Conservation (phyloP, 2,113 vertebrate genomes). For the Psammodynastes pulverulentus region DNA sequence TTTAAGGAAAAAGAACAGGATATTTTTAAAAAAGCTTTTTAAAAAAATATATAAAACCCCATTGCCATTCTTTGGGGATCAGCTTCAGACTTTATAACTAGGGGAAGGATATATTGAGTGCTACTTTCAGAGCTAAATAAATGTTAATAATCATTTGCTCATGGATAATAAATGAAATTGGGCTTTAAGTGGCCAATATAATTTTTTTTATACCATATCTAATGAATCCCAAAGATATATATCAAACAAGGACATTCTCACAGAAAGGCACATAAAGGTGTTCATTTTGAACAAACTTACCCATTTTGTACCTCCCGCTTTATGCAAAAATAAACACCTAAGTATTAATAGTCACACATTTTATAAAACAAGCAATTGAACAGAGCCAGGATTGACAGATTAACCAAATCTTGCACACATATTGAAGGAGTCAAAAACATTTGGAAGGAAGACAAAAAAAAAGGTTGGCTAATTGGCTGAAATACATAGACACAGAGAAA, state of each 20-base stretch:
- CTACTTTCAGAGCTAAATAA: background rate
- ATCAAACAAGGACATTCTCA: background rate
- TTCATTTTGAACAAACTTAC: background rate
- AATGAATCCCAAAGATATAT: background rate
- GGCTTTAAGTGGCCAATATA: background rate
- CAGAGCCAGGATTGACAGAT: background rate
- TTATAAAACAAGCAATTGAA: background rate
- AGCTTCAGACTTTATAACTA: background rate
- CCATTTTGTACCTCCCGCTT: background rate
- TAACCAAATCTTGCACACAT: background rate
- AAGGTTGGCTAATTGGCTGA: background rate
- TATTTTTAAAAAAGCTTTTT: background rate
- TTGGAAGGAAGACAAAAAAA: background rate
- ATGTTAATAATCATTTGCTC: background rate
- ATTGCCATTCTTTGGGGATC: background rate
- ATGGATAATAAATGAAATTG: background rate
- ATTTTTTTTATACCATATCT: background rate
- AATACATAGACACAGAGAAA: background rate
- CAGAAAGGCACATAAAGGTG: background rate
- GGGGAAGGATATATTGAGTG: background rate
- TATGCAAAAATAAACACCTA: background rate
- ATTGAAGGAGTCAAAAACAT: background rate
- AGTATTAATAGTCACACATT: background rate
- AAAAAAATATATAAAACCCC: background rate
- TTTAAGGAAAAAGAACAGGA: background rate